These are phyloP conservation scores for Hesperophylax magnus DNA, from an alignment of 1,140 invertebrate species.

Conservation along the genomic window DNA sequence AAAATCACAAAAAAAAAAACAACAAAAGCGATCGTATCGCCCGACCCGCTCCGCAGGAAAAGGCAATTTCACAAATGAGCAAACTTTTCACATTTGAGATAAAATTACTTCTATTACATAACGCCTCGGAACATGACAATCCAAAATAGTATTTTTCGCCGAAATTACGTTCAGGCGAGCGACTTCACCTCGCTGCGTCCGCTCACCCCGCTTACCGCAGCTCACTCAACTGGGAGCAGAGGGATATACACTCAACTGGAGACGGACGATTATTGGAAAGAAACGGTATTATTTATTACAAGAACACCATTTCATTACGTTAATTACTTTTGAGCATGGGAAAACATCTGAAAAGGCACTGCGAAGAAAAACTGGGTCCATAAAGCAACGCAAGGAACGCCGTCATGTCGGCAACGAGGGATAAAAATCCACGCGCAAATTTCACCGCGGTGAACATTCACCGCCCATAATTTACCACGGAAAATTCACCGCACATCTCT, in stretches of 20 bases:
- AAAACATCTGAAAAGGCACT: too few relatives aligned
- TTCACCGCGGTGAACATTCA: too few relatives aligned
- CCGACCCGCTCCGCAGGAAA: conserved; percentile 44
- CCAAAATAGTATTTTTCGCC: conserved; percentile 51
- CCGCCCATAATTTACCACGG: too few relatives aligned
- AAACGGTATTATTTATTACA: not conserved
- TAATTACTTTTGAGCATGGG: not conserved
- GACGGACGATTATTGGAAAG: not conserved
- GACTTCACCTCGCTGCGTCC: not conserved
- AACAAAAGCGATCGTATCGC: conserved; percentile 50
- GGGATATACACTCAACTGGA: not conserved
- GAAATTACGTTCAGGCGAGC: conserved; percentile 35
- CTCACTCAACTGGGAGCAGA: not conserved
- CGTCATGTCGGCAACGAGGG: too few relatives aligned
- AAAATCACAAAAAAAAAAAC: conserved; percentile 28
- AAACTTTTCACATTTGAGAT: conserved; percentile 58
- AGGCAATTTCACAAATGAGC: conserved; percentile 57
- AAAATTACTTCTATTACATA: conserved; percentile 58
- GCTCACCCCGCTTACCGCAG: not conserved
- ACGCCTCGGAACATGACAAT: conserved; percentile 53
- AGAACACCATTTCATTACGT: not conserved
- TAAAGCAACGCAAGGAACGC: too few relatives aligned
- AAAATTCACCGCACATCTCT: too few relatives aligned
- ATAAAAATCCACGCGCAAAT: too few relatives aligned
- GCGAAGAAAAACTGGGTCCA: too few relatives aligned